Conservation (phyloP, 2,888 invertebrate genomes). For the Dilophus febrilis region DNA sequence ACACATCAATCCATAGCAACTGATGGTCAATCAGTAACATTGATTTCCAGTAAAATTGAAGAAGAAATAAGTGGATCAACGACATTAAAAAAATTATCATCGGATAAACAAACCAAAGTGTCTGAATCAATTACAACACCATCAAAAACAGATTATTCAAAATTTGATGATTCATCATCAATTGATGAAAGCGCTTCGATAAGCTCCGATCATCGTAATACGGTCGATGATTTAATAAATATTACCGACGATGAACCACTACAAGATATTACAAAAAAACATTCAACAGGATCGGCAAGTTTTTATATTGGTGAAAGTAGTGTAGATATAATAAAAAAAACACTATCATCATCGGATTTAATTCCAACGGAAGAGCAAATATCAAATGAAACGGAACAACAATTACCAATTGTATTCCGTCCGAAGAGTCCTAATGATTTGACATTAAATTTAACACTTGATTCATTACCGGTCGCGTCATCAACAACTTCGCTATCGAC, state of each 20-base stretch:
- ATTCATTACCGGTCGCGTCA: too few species aligned
- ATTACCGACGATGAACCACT: neutral
- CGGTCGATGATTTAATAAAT: neutral
- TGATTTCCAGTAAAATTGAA: too few species aligned
- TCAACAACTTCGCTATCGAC: too few species aligned
- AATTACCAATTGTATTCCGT: neutral
- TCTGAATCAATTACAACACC: neutral
- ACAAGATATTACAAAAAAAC: neutral
- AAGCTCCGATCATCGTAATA: neutral
- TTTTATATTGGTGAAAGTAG: slow-evolving; percentile 30
- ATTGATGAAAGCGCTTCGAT: slow-evolving; percentile 9
- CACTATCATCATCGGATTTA: slow-evolving; percentile 11
- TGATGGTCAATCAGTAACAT: slow-evolving; percentile 11
- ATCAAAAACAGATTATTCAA: slow-evolving; percentile 8
- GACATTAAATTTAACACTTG: too few species aligned
- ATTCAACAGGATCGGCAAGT: neutral
- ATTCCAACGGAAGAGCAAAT: neutral
- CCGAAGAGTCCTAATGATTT: neutral
- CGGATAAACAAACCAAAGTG: neutral
- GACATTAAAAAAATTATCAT: neutral
- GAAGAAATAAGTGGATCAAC: too few species aligned
- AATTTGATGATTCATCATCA: slow-evolving; percentile 10
- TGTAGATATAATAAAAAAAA: slow-evolving; percentile 26
- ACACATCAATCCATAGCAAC: slow-evolving; percentile 9
- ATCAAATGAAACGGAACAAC: neutral